These are phyloP conservation scores for Augochlorella aurata DNA, from an alignment of 2,888 invertebrate genomes.

Conservation along the genomic window DNA sequence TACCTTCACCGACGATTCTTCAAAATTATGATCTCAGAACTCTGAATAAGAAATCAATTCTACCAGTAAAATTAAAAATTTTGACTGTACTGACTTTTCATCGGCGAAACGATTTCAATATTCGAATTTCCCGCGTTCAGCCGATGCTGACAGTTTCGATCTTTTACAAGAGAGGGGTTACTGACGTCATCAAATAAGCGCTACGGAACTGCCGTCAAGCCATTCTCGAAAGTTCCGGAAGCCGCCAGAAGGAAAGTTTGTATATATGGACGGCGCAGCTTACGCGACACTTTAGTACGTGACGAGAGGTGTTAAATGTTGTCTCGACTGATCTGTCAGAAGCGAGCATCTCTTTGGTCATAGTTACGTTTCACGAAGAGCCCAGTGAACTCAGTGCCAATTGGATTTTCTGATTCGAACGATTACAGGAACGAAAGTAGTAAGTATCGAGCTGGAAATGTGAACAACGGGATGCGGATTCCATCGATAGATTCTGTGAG, in stretches of 20 bases:
- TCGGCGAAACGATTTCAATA: background rate
- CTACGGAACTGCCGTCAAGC: slow-evolving; percentile 73
- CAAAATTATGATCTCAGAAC: background rate
- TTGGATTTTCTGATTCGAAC: slow-evolving; percentile 38
- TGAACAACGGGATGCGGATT: background rate
- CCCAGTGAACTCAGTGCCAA: slow-evolving; percentile 55
- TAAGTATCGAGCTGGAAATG: slow-evolving; percentile 42
- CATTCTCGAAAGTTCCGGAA: slow-evolving; percentile 87
- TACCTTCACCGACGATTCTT: background rate
- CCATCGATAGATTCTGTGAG: slow-evolving; percentile 30
- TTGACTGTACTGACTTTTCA: background rate
- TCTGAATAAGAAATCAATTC: background rate
- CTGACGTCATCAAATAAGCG: slow-evolving; percentile 65
- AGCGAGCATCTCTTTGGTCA: slow-evolving; percentile 23
- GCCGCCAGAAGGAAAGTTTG: slow-evolving; percentile 84
- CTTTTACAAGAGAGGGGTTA: slow-evolving; percentile 24
- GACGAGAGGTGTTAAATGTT: slow-evolving; percentile 69
- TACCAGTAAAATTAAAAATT: background rate
- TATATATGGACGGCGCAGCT: slow-evolving; percentile 85
- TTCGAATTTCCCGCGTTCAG: slow-evolving; percentile 36
- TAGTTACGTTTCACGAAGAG: background rate
- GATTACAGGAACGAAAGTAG: slow-evolving; percentile 26
- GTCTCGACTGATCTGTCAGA: slow-evolving; percentile 54
- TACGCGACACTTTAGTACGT: slow-evolving; percentile 82
- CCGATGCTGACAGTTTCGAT: slow-evolving; percentile 30